phyloP scores from a whole-genome alignment of 2,888 invertebrate genomes.

The Eretmocerus hayati region DNA sequence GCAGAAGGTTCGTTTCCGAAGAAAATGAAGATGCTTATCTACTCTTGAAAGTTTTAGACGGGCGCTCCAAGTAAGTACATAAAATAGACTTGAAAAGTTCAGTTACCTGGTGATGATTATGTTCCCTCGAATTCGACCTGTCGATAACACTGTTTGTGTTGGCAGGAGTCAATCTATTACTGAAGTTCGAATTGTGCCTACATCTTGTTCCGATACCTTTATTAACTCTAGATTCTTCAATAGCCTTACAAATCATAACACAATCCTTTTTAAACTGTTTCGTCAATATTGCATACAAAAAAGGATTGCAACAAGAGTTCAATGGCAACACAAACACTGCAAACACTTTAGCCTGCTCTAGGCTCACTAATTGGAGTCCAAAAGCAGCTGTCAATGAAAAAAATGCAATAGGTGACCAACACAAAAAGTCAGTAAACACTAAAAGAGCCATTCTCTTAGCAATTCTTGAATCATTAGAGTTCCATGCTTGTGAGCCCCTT shows the following conservation, averaged over 20 bases:
- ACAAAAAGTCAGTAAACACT: slow-evolving; percentile 94
- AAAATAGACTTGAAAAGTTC: too few species aligned
- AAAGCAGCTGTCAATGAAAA: slow-evolving; percentile 90
- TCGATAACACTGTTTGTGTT: slow-evolving; percentile 80
- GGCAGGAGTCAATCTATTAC: slow-evolving; percentile 79
- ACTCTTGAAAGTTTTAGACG: too few species aligned
- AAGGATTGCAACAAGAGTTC: slow-evolving; percentile 97
- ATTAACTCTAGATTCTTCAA: slow-evolving; percentile 88
- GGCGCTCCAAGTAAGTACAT: too few species aligned
- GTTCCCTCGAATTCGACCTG: slow-evolving; percentile 57
- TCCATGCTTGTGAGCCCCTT: slow-evolving; percentile 95
- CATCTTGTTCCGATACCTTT: slow-evolving; percentile 74
- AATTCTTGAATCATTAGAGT: slow-evolving; percentile 92
- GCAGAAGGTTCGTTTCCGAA: too few species aligned
- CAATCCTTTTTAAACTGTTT: slow-evolving; percentile 98
- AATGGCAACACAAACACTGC: slow-evolving; percentile 93
- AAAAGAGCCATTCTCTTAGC: slow-evolving; percentile 94
- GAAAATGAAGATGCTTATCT: too few species aligned
- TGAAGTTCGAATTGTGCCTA: slow-evolving; percentile 79
- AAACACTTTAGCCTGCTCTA: slow-evolving; percentile 93
- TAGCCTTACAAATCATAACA: slow-evolving; percentile 89
- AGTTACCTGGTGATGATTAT: slow-evolving; percentile 52
- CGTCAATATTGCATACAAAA: slow-evolving; percentile 93
- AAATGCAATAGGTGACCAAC: slow-evolving; percentile 97
- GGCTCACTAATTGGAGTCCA: slow-evolving; percentile 80